Conservation (phyloP, 2,113 vertebrate species). For the Pheucticus melanocephalus region DNA sequence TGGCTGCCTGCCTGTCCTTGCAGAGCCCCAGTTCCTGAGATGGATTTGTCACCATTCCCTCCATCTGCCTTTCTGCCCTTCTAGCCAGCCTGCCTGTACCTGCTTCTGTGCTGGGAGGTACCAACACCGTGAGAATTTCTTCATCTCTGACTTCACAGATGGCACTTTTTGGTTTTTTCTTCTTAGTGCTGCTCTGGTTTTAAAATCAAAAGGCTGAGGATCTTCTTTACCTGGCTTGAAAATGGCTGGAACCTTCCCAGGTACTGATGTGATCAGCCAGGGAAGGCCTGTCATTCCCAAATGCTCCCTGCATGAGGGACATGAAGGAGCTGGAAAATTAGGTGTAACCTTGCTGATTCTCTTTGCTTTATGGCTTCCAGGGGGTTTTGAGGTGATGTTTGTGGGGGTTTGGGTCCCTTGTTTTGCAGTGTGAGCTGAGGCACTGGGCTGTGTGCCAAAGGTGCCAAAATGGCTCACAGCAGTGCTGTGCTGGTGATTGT, state of each 20-base stretch:
- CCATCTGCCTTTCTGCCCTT: not conserved
- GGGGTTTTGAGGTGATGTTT: not conserved
- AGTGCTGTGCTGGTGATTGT: not conserved
- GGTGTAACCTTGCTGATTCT: not conserved
- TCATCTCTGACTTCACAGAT: not conserved
- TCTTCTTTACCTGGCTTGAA: not conserved
- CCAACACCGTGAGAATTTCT: not conserved
- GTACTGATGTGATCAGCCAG: rapidly evolving
- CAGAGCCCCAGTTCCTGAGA: not conserved
- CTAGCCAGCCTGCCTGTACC: not conserved
- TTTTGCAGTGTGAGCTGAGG: not conserved
- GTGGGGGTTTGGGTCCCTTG: not conserved
- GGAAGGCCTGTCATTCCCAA: not conserved
- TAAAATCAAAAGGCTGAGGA: not conserved
- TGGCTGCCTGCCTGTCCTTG: slow-evolving; percentile 12
- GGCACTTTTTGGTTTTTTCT: not conserved
- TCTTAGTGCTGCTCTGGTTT: not conserved
- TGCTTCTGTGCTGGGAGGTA: not conserved
- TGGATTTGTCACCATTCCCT: not conserved
- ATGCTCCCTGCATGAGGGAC: not conserved
- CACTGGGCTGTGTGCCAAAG: not conserved
- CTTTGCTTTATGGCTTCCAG: not conserved
- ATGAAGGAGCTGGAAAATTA: not conserved
- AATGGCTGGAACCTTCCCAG: not conserved
- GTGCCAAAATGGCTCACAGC: rapidly evolving